Evolutionary conservation across 2,888 invertebrate species (phyloP).

Genomic region (Oscheius sp.): DNA sequence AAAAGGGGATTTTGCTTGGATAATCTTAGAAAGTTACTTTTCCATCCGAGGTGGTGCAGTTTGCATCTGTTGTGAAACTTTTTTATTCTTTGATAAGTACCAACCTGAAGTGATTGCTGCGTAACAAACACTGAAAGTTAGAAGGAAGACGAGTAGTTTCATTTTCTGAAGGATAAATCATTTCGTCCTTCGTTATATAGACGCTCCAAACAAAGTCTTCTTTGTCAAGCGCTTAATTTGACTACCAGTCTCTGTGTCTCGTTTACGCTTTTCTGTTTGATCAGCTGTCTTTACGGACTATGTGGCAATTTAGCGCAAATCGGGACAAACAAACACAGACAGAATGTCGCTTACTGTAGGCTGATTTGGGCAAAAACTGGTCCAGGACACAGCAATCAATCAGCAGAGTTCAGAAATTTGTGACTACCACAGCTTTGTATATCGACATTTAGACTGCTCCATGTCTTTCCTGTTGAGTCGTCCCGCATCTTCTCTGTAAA

Average conservation of each 20-base stretch:
- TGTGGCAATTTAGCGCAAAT: too few relatives aligned
- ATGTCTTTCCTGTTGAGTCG: conserved; percentile 41
- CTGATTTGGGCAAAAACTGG: neutral
- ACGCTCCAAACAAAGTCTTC: too few relatives aligned
- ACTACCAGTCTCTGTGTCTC: too few relatives aligned
- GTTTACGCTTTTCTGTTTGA: too few relatives aligned
- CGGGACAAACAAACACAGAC: too few relatives aligned
- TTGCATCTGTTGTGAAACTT: neutral
- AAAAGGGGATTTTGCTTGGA: neutral
- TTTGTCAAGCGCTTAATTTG: too few relatives aligned
- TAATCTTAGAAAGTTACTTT: neutral
- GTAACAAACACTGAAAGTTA: too few relatives aligned
- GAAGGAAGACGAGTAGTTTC: too few relatives aligned
- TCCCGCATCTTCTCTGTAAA: conserved; percentile 47
- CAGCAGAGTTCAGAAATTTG: neutral
- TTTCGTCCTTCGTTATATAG: too few relatives aligned
- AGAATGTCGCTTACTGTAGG: neutral
- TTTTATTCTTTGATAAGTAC: neutral
- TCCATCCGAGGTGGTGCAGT: neutral
- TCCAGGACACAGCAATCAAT: neutral
- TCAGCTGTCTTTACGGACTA: too few relatives aligned
- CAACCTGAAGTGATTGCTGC: too few relatives aligned
- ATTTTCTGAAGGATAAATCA: too few relatives aligned
- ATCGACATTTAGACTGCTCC: conserved; percentile 56
- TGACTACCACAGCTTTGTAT: conserved; percentile 27